These are phyloP conservation scores for Sarcophaga rosellei DNA, from an alignment of 2,888 invertebrate species.

Conservation along the genomic window DNA sequence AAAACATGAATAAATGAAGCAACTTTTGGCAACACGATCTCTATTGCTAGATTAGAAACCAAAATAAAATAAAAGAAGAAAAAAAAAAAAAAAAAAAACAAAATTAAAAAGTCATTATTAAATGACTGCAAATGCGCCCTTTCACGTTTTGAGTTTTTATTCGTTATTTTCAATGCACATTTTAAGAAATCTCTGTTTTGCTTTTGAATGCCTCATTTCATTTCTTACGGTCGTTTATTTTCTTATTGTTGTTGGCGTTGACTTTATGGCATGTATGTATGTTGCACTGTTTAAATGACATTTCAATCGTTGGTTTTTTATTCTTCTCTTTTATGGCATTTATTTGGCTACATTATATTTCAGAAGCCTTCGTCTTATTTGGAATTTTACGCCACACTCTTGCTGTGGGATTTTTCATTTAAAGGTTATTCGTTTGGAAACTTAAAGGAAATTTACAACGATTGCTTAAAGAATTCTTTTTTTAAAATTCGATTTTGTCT, in stretches of 20 bases:
- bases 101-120: slow-evolving; percentile 52
- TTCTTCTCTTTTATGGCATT: background rate
- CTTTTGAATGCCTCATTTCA: slow-evolving; percentile 12
- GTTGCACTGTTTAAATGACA: slow-evolving; percentile 55
- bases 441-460: slow-evolving; percentile 29
- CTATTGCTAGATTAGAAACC: slow-evolving; percentile 54
- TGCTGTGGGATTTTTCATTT: slow-evolving; percentile 9
- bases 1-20: slow-evolving; percentile 67
- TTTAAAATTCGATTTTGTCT: slow-evolving; percentile 38
- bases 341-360: slow-evolving; percentile 10
- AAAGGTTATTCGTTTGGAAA: slow-evolving; percentile 38
- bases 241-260: background rate
- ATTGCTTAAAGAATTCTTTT: slow-evolving; percentile 37
- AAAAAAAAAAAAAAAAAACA: background rate
- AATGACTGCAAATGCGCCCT: slow-evolving; percentile 62
- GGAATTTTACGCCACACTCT: background rate
- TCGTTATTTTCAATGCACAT: background rate
- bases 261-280: background rate
- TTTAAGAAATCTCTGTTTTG: background rate
- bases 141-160: slow-evolving; percentile 55
- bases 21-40: slow-evolving; percentile 66
- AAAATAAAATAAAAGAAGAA: background rate
- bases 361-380: slow-evolving; percentile 16
- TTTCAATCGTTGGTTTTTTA: slow-evolving; percentile 34
- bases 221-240: background rate